phyloP scores from a whole-genome alignment of 2,888 invertebrate species.

The Lathronympha strigana region DNA sequence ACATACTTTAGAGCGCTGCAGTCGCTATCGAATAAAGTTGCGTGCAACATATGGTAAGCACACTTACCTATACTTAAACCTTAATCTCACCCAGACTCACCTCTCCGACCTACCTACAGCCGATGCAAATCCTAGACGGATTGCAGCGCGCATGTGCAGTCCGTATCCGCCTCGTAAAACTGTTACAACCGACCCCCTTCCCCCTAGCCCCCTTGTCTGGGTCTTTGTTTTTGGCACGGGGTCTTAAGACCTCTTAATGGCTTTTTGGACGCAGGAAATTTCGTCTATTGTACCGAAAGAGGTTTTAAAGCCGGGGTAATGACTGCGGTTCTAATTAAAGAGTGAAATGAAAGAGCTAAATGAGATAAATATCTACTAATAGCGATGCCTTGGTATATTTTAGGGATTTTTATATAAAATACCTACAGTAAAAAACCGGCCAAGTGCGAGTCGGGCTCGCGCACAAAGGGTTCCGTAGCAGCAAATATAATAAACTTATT shows the following conservation, averaged over 20 bases:
- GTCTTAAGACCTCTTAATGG: conserved; percentile 80
- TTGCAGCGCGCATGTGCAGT: conserved; percentile 79
- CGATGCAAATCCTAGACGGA: conserved; percentile 76
- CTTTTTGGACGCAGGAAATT: conserved; percentile 72
- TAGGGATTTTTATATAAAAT: too few species aligned
- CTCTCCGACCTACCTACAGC: conserved; percentile 53
- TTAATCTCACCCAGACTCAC: conserved; percentile 28
- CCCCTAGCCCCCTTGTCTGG: conserved; percentile 62
- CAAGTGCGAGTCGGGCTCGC: too few species aligned
- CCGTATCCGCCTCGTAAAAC: conserved; percentile 80
- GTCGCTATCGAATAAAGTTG: too few species aligned
- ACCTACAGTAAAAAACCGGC: too few species aligned
- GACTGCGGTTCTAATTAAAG: conserved; percentile 39
- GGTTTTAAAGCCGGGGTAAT: conserved; percentile 45
- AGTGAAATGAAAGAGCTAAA: conserved; percentile 19
- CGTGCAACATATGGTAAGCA: too few species aligned
- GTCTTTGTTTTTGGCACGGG: conserved; percentile 79
- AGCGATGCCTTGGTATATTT: background rate
- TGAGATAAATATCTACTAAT: background rate
- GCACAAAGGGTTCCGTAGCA: too few species aligned
- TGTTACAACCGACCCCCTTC: conserved; percentile 67
- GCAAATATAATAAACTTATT: too few species aligned
- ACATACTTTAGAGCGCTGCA: too few species aligned
- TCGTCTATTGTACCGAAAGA: conserved; percentile 65
- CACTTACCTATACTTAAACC: background rate